Evolutionary conservation across 30 jellyfish, hydroid and myxozoan genomes (phyloP), one percentile per base, ranked within the genome.

Genomic region (Cassiopea andromeda): DNA sequence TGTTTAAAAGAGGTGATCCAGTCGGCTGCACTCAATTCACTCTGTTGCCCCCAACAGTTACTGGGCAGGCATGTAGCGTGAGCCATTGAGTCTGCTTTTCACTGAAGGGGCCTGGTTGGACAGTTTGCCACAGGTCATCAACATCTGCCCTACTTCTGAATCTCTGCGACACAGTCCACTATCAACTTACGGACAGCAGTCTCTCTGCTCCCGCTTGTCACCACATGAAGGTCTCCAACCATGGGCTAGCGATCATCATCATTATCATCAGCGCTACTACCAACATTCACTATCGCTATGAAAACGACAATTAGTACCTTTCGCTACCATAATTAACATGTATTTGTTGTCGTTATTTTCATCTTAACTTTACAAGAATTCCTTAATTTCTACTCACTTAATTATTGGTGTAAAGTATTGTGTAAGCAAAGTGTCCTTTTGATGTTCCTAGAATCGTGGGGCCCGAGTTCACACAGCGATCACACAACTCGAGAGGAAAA

Each of bases 391-490:
- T 27, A 27, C 38, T 27, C 38, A 27, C 38, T 27, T 27, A 27
- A 27, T 27, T 27, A 27, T 27, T 27, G 38, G 38, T 27, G 38
- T 27, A 27, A 27, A 27, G 38, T 27, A 27, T 27, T 27, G 38
- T 27, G 38, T 27, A 27, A 27, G 38, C 75, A 2, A 2, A 66
- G 19, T 66, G 45, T 66, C 64, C 64, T 10, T 10, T 64, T 64
- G 43, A 64, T 64, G 2, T 19, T 76, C 46, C 1, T 67, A 87
- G 94, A 87, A 46, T 87, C 94, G 6, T 87, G 94, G 94, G 94
- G 87, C 15, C 91, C 95, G 43, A 80, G 91, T 82, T 46, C 85
- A 2, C 87, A 88, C 27, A 4, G 27, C 44, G 87, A 79, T 10
- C 81, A 47, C 7, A 5, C 50, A 3, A 1, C 68, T 14, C 60